phyloP scores from a whole-genome alignment of 2,888 invertebrate genomes.

The Scaeva pyrastri region DNA sequence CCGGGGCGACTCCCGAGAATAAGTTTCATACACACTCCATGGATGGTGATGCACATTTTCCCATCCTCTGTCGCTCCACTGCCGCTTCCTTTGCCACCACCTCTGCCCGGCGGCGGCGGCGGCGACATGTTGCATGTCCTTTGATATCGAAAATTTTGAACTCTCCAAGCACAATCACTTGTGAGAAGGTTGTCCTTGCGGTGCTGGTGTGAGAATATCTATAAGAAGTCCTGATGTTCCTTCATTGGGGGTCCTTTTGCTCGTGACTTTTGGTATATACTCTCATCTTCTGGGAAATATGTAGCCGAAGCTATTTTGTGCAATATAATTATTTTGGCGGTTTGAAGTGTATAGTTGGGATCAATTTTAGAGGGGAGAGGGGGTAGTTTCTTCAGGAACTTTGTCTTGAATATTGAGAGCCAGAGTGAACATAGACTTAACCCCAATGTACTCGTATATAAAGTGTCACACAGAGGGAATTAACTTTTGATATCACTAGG shows the following conservation, averaged over 20 bases:
- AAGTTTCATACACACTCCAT: slow-evolving; percentile 41
- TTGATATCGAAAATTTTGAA: slow-evolving; percentile 40
- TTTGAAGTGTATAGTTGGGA: slow-evolving; percentile 50
- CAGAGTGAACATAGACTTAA: slow-evolving; percentile 15
- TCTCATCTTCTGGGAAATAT: neutral
- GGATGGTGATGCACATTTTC: slow-evolving; percentile 38
- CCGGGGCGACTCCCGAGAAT: slow-evolving; percentile 33
- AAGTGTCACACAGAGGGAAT: slow-evolving; percentile 37
- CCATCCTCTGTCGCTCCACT: neutral
- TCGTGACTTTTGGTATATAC: slow-evolving; percentile 22
- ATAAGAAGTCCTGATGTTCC: neutral
- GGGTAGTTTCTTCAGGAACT: slow-evolving; percentile 66
- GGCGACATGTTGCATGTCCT: too few relatives aligned
- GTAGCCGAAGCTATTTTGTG: slow-evolving; percentile 5
- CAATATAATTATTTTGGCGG: slow-evolving; percentile 62
- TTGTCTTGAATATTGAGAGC: slow-evolving; percentile 45
- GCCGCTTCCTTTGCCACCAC: too few relatives aligned
- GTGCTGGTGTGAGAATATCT: neutral
- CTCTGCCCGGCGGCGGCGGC: too few relatives aligned
- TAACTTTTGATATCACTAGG: slow-evolving; percentile 58
- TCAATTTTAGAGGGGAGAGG: slow-evolving; percentile 72
- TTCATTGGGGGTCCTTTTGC: neutral
- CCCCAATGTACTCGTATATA: neutral
- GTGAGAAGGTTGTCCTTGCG: neutral
- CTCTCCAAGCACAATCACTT: slow-evolving; percentile 4